Percentiles rank a stretch among this genome's conserved stretches.
These are phyloP conservation scores for Rutpela maculata DNA, from an alignment of 2,888 invertebrate species.

Conservation along the genomic window DNA sequence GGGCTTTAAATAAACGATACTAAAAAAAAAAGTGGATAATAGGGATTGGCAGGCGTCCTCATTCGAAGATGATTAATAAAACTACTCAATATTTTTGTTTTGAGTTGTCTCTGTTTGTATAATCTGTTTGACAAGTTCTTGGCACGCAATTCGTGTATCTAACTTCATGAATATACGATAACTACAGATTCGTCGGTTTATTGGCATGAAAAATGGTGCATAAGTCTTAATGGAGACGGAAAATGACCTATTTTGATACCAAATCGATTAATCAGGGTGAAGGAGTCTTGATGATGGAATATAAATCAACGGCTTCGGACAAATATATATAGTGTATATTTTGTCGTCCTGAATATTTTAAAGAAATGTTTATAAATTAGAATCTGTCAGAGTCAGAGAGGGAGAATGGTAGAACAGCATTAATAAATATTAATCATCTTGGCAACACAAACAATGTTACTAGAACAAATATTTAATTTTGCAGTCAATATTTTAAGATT, in stretches of 20 bases:
- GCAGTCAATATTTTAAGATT: background rate
- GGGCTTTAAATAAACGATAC: no score
- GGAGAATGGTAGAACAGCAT: background rate
- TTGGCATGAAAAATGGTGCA: slow-evolving; percentile 14
- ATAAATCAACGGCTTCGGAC: slow-evolving; percentile 11
- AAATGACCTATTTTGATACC: slow-evolving; percentile 28
- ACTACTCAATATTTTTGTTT: no score
- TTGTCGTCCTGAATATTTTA: slow-evolving; percentile 9
- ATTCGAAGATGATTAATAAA: no score
- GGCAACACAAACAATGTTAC: background rate
- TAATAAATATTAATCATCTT: slow-evolving; percentile 16
- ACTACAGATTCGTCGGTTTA: background rate
- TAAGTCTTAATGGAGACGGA: slow-evolving; percentile 14
- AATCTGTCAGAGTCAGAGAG: background rate
- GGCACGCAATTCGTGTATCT: background rate
- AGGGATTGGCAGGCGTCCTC: no score
- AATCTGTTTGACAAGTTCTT: background rate
- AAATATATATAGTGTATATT: slow-evolving; percentile 9
- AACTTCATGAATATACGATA: background rate
- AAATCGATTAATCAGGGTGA: slow-evolving; percentile 18
- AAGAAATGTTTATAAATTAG: slow-evolving; percentile 21
- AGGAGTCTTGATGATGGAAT: slow-evolving; percentile 10
- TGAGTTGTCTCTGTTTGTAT: background rate
- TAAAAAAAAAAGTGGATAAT: no score
- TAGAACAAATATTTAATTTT: background rate